Conservation (phyloP, 2,797 vertebrate genomes). For the Manis javanica region DNA sequence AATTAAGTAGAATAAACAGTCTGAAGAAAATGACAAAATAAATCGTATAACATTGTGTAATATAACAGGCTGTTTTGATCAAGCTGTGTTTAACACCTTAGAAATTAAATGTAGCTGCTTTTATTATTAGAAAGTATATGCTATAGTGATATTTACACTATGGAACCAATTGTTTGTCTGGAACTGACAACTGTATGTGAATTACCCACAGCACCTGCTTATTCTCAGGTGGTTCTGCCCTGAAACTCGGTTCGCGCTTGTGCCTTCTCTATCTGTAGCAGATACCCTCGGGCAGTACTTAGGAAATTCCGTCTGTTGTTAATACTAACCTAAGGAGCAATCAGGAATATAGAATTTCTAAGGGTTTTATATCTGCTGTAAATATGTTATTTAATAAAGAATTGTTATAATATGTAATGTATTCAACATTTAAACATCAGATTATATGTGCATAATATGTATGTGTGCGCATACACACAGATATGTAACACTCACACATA, state of each 20-base stretch:
- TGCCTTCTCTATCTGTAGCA: not conserved
- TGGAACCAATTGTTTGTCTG: not conserved
- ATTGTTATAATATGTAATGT: not conserved
- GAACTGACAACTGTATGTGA: slow-evolving; percentile 17
- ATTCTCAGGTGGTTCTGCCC: not conserved
- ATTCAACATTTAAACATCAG: not conserved
- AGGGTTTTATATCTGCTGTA: not conserved
- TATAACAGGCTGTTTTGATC: not conserved
- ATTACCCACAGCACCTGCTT: not conserved
- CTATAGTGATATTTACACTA: not conserved
- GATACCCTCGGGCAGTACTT: not conserved
- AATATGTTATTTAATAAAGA: not conserved
- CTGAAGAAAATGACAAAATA: slow-evolving; percentile 18
- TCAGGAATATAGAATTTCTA: not conserved
- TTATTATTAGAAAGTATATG: slow-evolving; percentile 35
- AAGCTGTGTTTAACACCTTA: not conserved
- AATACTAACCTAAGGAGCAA: slow-evolving; percentile 12
- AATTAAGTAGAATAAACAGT: not conserved
- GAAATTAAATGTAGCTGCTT: slow-evolving; percentile 21
- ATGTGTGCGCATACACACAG: not conserved
- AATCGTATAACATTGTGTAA: not conserved
- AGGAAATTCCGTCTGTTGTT: slow-evolving; percentile 23
- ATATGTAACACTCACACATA: not conserved
- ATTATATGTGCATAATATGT: not conserved
- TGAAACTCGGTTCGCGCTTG: not conserved